Evolutionary conservation across 2,113 vertebrate species (phyloP), one percentile per base, ranked within the genome.

Genomic region (Gadus chalcogrammus): DNA sequence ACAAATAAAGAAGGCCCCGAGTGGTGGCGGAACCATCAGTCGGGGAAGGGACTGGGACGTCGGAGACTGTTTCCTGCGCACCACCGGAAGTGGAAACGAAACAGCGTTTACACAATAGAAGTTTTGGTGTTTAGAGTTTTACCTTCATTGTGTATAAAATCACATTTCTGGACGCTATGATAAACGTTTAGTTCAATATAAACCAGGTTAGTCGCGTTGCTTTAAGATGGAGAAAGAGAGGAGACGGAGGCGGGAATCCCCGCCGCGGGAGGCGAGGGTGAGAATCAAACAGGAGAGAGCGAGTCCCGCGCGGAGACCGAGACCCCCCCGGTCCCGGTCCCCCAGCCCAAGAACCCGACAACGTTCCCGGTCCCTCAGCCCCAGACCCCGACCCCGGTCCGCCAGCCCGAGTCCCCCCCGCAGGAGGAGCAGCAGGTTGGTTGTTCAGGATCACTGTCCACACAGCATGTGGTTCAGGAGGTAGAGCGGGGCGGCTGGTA

Each of bases 241-340:
- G 79, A 84, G 88, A 72, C 88, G 88, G 68, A 82, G 65, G 75
- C 71, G 77, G 9, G 88, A 88, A 0, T 92, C 90, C 27, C 90
- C 92, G 20, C 69, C 74, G 67, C 82, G 88, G 4, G 87, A 91
- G 68, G 58, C 77, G 3, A 91, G 89, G 76, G 77, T 90, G 0
- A 89, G 84, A 74, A 72, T 93, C 61, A 93, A 93, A 64, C 83
- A 92, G 73, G 92, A 93, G 84, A 78, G 79, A 63, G 20, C 85
- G 8, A 92, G 91, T 63, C 92, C 92, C 0, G 68, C 58, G 65
- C 90, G 90, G 91, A 91, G 90, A 74, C 85, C 86, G 35, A 88
- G 59, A 82, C 76, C 90, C 28, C 87, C 91, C 65, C 88, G 89
- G 74, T 92, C 91, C 8, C 79, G 88, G 74, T 92, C 20, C 20